Evolutionary conservation across 1,140 invertebrate species (phyloP).

Genomic region (Musca domestica): DNA sequence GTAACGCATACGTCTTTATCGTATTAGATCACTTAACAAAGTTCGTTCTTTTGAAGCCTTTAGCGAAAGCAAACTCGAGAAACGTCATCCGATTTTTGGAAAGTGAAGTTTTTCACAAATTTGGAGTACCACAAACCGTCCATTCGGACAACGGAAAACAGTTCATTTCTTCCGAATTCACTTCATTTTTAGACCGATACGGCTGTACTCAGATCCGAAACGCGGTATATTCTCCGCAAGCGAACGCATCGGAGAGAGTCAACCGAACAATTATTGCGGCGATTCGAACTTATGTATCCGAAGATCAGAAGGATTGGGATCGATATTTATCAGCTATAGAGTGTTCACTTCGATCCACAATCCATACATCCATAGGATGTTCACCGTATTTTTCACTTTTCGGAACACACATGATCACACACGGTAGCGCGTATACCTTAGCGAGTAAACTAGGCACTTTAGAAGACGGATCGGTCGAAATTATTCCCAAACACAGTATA

Average conservation of each 20-base stretch:
- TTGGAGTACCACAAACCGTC: background rate
- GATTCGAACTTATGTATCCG: background rate
- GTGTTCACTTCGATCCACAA: background rate
- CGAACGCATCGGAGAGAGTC: too few relatives aligned
- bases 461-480: too few relatives aligned
- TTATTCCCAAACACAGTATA: background rate
- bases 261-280: too few relatives aligned
- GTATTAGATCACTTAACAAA: conserved; percentile 8
- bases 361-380: background rate
- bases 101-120: conserved; percentile 8
- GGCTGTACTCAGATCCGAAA: too few relatives aligned
- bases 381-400: background rate
- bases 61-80: background rate
- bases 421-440: background rate
- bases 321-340: background rate
- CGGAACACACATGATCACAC: background rate
- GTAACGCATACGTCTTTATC: background rate
- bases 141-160: background rate
- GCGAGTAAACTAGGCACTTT: background rate
- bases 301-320: too few relatives aligned
- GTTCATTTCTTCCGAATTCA: conserved; percentile 20
- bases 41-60: background rate
- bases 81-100: conserved; percentile 20
- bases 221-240: too few relatives aligned
- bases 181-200: background rate